Percentiles rank a stretch among this genome's conserved stretches.
These are phyloP conservation scores for Aptenodytes patagonicus DNA, from an alignment of 2,113 vertebrate species.

Conservation along the genomic window DNA sequence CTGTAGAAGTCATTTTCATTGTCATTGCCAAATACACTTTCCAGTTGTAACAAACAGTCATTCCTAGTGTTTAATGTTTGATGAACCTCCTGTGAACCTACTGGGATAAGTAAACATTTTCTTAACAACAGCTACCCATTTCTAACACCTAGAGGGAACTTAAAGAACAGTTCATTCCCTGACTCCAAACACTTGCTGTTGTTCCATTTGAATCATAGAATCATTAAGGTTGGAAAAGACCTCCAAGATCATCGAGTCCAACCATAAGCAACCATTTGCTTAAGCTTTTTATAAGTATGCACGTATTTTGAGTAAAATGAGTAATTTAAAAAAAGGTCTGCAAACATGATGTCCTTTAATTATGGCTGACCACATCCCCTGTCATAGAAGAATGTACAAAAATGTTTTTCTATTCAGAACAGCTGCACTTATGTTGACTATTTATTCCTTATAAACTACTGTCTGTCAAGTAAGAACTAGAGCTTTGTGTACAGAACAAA, in stretches of 20 bases:
- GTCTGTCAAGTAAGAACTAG: not conserved
- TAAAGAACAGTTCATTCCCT: not conserved
- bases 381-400: not conserved
- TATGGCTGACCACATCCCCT: not conserved
- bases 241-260: too few relatives aligned
- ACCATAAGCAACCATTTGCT: not conserved
- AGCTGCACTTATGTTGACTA: not conserved
- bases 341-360: not conserved
- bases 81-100: not conserved
- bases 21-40: not conserved
- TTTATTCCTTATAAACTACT: not conserved
- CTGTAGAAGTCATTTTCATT: not conserved
- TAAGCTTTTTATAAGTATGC: not conserved
- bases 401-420: not conserved
- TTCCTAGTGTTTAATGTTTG: not conserved
- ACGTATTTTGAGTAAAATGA: conserved; percentile 30
- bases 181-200: not conserved
- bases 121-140: not conserved
- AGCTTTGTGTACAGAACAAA: not conserved
- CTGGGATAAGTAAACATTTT: not conserved
- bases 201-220: not conserved
- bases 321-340: not conserved
- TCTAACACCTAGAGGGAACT: not conserved
- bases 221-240: too few relatives aligned
- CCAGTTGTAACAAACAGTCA: not conserved